phyloP scores from a whole-genome alignment of 2,888 invertebrate genomes.

The Sipha maydis region DNA sequence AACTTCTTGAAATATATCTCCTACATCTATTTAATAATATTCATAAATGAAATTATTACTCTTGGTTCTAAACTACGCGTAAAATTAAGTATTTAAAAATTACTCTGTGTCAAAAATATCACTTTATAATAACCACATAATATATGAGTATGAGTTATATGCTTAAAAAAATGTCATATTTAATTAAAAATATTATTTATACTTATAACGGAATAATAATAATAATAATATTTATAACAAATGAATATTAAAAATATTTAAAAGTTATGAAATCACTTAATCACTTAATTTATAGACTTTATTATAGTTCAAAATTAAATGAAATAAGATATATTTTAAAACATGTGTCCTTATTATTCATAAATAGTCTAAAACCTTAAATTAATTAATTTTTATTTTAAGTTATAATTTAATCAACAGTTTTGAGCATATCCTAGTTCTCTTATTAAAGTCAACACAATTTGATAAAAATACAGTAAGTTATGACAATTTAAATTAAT shows the following conservation, averaged over 20 bases:
- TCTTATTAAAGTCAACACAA: no score
- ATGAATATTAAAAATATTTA: background rate
- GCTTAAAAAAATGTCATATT: background rate
- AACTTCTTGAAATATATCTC: conserved; percentile 2
- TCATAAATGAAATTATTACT: conserved; percentile 35
- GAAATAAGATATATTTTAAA: no score
- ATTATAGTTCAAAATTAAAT: no score
- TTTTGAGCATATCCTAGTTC: no score
- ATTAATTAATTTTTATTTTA: no score
- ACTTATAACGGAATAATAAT: background rate
- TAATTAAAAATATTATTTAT: conserved; percentile 20
- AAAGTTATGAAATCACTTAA: background rate
- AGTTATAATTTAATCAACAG: no score
- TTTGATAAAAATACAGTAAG: no score
- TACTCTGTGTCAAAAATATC: conserved; percentile 23
- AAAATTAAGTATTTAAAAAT: conserved; percentile 37
- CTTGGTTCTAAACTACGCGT: conserved; percentile 36
- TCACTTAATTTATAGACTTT: no score
- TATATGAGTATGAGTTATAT: background rate
- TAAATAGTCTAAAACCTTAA: no score
- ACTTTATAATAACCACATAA: background rate
- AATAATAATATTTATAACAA: background rate
- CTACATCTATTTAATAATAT: conserved; percentile 18
- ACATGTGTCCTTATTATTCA: no score
- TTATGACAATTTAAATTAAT: no score